phyloP scores from a whole-genome alignment of 30 jellyfish, hydroid and myxozoan genomes.

The Aurelia sp. region DNA sequence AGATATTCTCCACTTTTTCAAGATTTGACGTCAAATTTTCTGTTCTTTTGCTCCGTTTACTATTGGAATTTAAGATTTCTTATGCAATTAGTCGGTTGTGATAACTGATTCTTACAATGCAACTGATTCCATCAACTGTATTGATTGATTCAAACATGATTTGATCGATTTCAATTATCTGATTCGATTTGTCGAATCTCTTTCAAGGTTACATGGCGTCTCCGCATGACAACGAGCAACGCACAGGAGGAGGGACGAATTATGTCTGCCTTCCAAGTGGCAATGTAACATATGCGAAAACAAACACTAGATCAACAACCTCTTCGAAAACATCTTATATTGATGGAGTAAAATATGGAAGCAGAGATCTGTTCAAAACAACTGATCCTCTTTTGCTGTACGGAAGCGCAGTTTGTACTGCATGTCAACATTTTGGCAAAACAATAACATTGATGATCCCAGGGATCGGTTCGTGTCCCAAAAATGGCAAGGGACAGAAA shows the following conservation, averaged over 20 bases:
- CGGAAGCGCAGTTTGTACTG: conserved; percentile 61
- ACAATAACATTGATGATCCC: conserved; percentile 59
- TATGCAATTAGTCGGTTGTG: no score
- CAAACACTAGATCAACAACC: conserved; percentile 18
- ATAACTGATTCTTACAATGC: no score
- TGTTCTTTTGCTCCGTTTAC: no score
- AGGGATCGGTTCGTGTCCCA: conserved; percentile 53
- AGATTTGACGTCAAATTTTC: no score
- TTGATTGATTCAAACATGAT: no score
- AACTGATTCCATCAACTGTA: no score
- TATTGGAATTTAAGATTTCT: no score
- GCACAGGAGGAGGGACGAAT: conserved; percentile 71
- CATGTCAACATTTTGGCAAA: conserved; percentile 45
- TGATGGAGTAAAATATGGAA: conserved; percentile 59
- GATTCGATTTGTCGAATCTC: not conserved
- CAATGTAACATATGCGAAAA: conserved; percentile 25
- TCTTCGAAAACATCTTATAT: conserved; percentile 42
- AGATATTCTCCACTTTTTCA: no score
- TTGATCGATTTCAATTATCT: not conserved
- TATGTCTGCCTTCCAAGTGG: conserved; percentile 59
- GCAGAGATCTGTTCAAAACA: conserved; percentile 39
- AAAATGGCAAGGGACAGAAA: no score
- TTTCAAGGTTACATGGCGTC: conserved; percentile 63
- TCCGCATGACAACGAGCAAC: conserved; percentile 24
- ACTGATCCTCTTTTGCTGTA: conserved; percentile 15